Base-by-base conservation (phyloP, 2,113 vertebrate species). In the Gallinago paraguaiae region DNA sequence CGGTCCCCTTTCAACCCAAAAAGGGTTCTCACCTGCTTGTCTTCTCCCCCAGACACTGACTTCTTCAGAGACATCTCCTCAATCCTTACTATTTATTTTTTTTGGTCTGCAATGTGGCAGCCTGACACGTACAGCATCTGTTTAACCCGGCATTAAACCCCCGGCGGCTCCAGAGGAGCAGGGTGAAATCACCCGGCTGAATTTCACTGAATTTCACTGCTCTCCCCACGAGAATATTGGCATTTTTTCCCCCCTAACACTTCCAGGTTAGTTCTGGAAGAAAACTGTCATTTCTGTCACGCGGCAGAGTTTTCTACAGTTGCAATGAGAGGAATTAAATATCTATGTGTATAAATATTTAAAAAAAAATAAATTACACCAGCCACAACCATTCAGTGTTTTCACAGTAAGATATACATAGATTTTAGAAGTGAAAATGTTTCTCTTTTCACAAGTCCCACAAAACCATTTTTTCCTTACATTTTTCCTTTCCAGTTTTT, bases 51-150 rank as follows among this genome's bases (percentile, higher is more conserved):
- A 7, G 43, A 4, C 5, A 1, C 11, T 3, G 33, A 10, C 51
- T 48, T 24, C 53, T 50, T 60, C 8, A 6, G 16, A 2, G 2
- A 5, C 41, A 22, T 6, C 70, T 25, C 2, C 15, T 6, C 65
- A 30, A 6, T 2, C 79, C 22, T 60, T 12, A 0, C 41, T 17
- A 0, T 13, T 64, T 17, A 25, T 17, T 35, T 35, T 27, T 27
- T 17, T 4, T 39, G 39, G 39, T 39, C 77, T 12, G 20, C 5
- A 67, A 17, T 1, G 0, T 1, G 8, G 25, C 57, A 54, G 30
- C n/a, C 48, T 2, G 10, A 10, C 14, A 7, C 0, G 0, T 4
- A 2, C 0, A 2, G 7, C 18, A 19, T 46, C 45, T 46, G 18
- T 46, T 46, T 20, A 19, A 46, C 45, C 45, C 19, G 17, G 45